Evolutionary conservation across 2,888 invertebrate species (phyloP).

Genomic region (Strigamia maritima): DNA sequence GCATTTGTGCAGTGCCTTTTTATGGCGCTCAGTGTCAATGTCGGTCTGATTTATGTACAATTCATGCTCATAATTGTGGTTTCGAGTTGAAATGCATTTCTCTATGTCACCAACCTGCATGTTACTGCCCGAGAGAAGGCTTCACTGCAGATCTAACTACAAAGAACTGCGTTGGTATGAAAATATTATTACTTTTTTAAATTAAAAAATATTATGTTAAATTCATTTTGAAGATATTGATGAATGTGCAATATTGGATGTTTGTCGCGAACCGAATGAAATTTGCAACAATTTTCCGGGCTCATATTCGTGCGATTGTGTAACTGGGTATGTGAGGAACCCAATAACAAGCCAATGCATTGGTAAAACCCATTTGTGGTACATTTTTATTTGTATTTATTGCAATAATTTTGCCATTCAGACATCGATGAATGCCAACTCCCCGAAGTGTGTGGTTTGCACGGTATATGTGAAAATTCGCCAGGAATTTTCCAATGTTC

Average conservation of each 20-base stretch:
- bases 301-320: not conserved
- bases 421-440: slow-evolving; percentile 6
- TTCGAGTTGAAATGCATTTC: not conserved
- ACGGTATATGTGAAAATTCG: not conserved
- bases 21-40: not conserved
- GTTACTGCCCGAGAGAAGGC: not conserved
- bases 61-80: not conserved
- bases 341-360: not conserved
- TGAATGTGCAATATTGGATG: not conserved
- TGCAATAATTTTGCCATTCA: not conserved
- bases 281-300: not conserved
- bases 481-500: not conserved
- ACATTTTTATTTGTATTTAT: not conserved
- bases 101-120: not conserved
- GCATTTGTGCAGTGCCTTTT: not conserved
- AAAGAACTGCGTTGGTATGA: not conserved
- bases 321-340: not conserved
- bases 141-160: not conserved
- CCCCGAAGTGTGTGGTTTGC: not conserved
- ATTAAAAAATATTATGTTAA: not conserved
- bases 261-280: not conserved
- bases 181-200: not conserved
- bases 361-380: not conserved
- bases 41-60: not conserved
- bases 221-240: not conserved